Conservation (phyloP, 2,113 vertebrate genomes). For the Excalfactoria chinensis region DNA sequence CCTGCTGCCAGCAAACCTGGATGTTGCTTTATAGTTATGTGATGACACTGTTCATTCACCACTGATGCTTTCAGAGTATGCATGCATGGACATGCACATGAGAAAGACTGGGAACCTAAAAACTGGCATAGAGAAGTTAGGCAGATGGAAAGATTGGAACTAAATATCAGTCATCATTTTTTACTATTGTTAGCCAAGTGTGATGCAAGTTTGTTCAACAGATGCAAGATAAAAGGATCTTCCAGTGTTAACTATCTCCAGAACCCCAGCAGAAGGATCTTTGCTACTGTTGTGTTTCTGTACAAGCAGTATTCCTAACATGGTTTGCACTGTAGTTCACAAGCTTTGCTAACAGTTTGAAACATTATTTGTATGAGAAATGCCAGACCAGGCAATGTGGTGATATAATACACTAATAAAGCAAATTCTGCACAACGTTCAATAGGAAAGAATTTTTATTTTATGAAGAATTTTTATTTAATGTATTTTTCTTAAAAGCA, state of each 20-base stretch:
- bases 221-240: not conserved
- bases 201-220: not conserved
- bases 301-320: not conserved
- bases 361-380: constrained; percentile 17
- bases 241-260: not conserved
- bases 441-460: constrained; percentile 27
- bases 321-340: not conserved
- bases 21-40: accelerated
- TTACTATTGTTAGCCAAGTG: not conserved
- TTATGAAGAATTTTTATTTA: constrained; percentile 37
- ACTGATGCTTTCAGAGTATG: not conserved
- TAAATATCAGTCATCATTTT: not conserved
- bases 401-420: constrained; percentile 42
- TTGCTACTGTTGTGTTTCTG: not conserved
- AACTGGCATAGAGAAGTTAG: not conserved
- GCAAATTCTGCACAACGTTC: constrained; percentile 15
- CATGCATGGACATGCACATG: not conserved
- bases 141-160: not conserved
- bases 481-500: constrained; percentile 27
- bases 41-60: not conserved
- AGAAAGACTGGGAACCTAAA: not conserved
- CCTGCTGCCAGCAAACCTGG: not conserved
- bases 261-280: not conserved
- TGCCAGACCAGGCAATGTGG: constrained; percentile 19
- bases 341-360: not conserved